These are phyloP conservation scores for Eristalinus sepulchralis DNA, from an alignment of 2,888 invertebrate species.

Conservation along the genomic window DNA sequence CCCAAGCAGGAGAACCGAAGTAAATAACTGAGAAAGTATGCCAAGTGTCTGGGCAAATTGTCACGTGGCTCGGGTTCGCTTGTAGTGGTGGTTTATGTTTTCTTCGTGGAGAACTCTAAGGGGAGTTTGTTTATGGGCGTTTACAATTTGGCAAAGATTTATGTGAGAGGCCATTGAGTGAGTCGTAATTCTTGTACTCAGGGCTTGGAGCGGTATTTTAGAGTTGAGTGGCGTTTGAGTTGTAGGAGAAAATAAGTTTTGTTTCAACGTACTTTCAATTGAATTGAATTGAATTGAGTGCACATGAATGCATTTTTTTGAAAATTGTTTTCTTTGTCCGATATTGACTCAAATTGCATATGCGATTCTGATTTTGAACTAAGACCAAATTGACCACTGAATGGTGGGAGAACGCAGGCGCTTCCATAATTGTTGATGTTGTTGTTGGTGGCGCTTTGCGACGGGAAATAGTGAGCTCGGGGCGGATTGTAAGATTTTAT, in stretches of 20 bases:
- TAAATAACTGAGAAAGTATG: slow-evolving; percentile 41
- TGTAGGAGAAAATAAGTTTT: too few relatives aligned
- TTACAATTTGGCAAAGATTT: slow-evolving; percentile 76
- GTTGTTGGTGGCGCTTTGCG: too few relatives aligned
- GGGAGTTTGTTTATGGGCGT: slow-evolving; percentile 80
- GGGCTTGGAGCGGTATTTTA: slow-evolving; percentile 14
- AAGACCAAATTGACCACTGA: too few relatives aligned
- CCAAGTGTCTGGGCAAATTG: slow-evolving; percentile 32
- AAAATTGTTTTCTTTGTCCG: too few relatives aligned
- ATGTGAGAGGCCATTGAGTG: slow-evolving; percentile 69
- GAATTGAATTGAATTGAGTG: too few relatives aligned
- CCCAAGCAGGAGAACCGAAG: slow-evolving; percentile 19
- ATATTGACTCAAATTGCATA: too few relatives aligned
- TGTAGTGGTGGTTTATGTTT: slow-evolving; percentile 34
- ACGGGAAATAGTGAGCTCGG: slow-evolving; percentile 31
- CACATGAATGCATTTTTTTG: too few relatives aligned
- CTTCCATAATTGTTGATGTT: too few relatives aligned
- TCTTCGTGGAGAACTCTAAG: slow-evolving; percentile 21
- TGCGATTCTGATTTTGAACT: too few relatives aligned
- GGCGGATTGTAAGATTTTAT: slow-evolving; percentile 51
- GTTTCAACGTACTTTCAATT: too few relatives aligned
- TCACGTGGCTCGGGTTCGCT: slow-evolving; percentile 46
- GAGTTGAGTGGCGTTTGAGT: slow-evolving; percentile 32
- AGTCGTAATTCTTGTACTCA: slow-evolving; percentile 29
- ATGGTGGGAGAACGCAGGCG: too few relatives aligned